A percentile compares a stretch with the other conserved stretches of the same genome.
phyloP scores from a whole-genome alignment of 2,113 vertebrate species.

The Albula goreensis region DNA sequence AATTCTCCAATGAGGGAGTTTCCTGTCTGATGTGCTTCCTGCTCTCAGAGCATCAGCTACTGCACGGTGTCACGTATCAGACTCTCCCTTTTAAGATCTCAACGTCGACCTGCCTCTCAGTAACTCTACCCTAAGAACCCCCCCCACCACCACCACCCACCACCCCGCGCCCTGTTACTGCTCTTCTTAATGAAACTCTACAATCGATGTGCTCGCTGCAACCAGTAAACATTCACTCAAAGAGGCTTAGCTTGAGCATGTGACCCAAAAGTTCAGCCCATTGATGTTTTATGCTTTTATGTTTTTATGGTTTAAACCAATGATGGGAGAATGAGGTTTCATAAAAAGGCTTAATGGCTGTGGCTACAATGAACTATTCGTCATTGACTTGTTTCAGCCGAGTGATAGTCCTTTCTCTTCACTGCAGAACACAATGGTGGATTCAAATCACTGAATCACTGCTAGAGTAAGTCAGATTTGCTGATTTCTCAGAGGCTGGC shows the following conservation, averaged over 20 bases:
- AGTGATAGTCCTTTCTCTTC: too few species aligned
- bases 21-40: constrained; percentile 10
- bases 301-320: not conserved
- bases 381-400: too few species aligned
- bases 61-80: not conserved
- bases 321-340: not conserved
- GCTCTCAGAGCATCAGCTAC: not conserved
- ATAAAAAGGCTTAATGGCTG: not conserved
- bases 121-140: too few species aligned
- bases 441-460: too few species aligned
- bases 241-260: not conserved
- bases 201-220: not conserved
- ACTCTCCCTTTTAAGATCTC: not conserved
- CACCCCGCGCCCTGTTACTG: not conserved
- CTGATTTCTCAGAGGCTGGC: too few species aligned
- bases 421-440: too few species aligned
- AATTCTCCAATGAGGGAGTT: not conserved
- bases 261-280: not conserved
- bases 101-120: too few species aligned
- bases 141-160: not conserved
- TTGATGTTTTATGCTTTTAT: not conserved
- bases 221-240: not conserved
- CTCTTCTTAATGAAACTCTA: not conserved
- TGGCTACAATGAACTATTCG: too few species aligned
- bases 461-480: too few species aligned